Conservation (phyloP, 2,888 invertebrate genomes). For the Drepana falcataria region DNA sequence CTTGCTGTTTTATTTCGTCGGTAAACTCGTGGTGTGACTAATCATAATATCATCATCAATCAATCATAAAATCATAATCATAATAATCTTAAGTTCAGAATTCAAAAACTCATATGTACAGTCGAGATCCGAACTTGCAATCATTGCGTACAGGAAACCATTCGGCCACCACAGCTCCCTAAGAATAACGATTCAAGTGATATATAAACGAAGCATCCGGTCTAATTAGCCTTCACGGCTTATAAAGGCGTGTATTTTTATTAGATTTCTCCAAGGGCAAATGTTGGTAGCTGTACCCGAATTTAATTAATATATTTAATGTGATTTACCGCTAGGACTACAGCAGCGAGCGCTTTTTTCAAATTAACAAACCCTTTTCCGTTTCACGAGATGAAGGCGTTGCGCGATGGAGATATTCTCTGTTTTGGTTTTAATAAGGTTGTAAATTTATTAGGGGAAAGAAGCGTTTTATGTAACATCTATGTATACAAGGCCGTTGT, state of each 20-base stretch:
- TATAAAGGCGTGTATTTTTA: slow-evolving; percentile 43
- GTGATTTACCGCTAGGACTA: slow-evolving; percentile 54
- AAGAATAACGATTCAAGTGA: too few species aligned
- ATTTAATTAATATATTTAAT: slow-evolving; percentile 65
- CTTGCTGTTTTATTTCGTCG: too few species aligned
- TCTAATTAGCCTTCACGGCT: slow-evolving; percentile 11
- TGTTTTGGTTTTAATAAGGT: background rate
- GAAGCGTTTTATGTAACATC: background rate
- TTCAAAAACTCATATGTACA: too few species aligned
- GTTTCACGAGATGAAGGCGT: background rate
- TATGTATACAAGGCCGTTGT: too few species aligned
- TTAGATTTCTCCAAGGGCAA: slow-evolving; percentile 31
- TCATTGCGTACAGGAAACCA: too few species aligned
- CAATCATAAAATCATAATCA: too few species aligned
- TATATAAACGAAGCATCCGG: too few species aligned
- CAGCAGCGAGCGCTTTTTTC: slow-evolving; percentile 16
- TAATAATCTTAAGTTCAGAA: too few species aligned
- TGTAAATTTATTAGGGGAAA: background rate
- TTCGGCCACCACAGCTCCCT: too few species aligned
- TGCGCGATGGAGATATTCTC: background rate
- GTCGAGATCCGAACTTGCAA: too few species aligned
- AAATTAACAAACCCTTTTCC: slow-evolving; percentile 11
- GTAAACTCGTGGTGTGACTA: too few species aligned
- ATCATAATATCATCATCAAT: too few species aligned
- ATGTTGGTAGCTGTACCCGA: slow-evolving; percentile 38